phyloP scores from a whole-genome alignment of 1,140 invertebrate genomes.

The Euura saliciscinereae region DNA sequence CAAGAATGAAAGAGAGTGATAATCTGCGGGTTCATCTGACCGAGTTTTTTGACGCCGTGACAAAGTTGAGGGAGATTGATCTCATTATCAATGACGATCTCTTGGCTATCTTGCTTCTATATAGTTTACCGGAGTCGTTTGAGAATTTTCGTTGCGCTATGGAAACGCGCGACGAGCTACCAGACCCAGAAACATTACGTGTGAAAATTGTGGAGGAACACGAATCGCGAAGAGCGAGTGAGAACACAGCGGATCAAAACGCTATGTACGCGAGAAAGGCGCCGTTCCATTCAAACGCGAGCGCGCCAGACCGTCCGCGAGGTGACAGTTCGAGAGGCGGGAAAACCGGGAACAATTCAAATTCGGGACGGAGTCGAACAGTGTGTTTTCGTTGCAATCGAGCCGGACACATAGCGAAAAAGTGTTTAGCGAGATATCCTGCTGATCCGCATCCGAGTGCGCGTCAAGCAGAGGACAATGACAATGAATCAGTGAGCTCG shows the following conservation, averaged over 20 bases:
- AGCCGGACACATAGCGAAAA: slow-evolving; percentile 15
- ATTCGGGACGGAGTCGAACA: background rate
- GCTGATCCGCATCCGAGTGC: background rate
- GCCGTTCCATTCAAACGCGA: background rate
- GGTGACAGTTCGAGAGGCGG: background rate
- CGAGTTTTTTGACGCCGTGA: slow-evolving; percentile 20
- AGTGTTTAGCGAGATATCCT: slow-evolving; percentile 3
- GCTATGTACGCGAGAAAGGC: slow-evolving; percentile 7
- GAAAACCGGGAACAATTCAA: background rate
- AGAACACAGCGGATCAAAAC: background rate
- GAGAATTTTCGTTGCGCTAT: slow-evolving; percentile 33
- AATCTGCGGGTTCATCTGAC: slow-evolving; percentile 16
- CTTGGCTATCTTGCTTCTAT: slow-evolving; percentile 25
- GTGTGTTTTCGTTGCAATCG: slow-evolving; percentile 1
- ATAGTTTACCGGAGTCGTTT: slow-evolving; percentile 32
- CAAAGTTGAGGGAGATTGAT: slow-evolving; percentile 21
- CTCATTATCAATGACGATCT: slow-evolving; percentile 29
- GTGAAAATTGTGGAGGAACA: slow-evolving; percentile 32
- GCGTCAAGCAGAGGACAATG: background rate
- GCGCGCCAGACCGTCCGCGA: background rate
- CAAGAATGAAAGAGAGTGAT: slow-evolving; percentile 17
- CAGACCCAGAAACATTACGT: slow-evolving; percentile 25
- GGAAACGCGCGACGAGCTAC: slow-evolving; percentile 32
- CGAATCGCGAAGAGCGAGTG: slow-evolving; percentile 17
- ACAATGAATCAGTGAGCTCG: background rate